A percentile compares a stretch with the other conserved stretches of the same genome.
These are phyloP conservation scores for Formica selysi DNA, from an alignment of 1,140 invertebrate genomes.

Conservation along the genomic window DNA sequence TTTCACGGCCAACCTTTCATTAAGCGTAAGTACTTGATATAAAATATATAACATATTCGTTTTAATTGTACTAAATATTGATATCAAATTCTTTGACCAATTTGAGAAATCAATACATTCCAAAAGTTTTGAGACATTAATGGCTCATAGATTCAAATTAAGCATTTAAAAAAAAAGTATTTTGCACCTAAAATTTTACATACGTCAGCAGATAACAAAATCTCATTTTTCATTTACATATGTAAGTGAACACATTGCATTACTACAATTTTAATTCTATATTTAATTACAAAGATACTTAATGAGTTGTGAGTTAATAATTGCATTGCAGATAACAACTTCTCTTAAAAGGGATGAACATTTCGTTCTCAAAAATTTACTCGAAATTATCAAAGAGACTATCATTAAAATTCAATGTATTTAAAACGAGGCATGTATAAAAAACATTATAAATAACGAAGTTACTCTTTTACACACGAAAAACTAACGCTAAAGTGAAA, in stretches of 20 bases:
- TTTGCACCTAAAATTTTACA: neutral
- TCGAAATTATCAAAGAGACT: neutral
- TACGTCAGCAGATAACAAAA: neutral
- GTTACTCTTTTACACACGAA: too few relatives aligned
- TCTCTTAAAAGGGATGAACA: too few relatives aligned
- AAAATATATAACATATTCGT: neutral
- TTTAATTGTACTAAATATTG: neutral
- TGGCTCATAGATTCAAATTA: neutral
- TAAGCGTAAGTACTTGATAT: neutral
- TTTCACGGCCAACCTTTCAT: neutral
- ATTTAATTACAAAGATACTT: neutral
- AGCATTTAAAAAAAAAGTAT: neutral
- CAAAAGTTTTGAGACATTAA: neutral
- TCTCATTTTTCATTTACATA: neutral
- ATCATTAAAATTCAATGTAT: neutral
- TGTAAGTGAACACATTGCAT: neutral
- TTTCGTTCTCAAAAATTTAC: neutral
- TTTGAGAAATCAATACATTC: neutral
- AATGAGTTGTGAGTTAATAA: constrained; percentile 1
- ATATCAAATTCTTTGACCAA: neutral
- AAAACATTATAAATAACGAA: neutral
- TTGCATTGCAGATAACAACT: neutral
- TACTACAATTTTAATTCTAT: neutral
- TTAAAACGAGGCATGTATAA: neutral
- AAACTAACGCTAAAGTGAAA: neutral